Evolutionary conservation across 2,888 invertebrate genomes (phyloP), one percentile per base, ranked within the genome.

Genomic region (Auanema freiburgensis): DNA sequence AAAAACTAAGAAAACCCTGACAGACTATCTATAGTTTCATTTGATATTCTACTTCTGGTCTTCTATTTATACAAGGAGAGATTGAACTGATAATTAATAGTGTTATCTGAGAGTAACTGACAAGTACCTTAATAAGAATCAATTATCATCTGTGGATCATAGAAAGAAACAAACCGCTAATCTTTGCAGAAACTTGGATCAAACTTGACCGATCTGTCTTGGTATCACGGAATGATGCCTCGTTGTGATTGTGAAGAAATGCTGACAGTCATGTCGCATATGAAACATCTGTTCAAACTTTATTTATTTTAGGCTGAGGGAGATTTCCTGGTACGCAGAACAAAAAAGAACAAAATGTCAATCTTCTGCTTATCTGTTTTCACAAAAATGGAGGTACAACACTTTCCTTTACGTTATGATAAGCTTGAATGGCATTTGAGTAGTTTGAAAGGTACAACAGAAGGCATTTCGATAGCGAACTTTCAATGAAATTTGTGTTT

Each of bases 201-300:
- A 33, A 33, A 33, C 33, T 33, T 59, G 18, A 41, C 23, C 11
- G 42, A 24, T 6, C 40, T 41, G 42, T 6, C 41, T 33, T 59
- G 59, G 59, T 59, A 59, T 44, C 59, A 59, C 55, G 54, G 61
- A 16, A 33, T 55, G 18, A 55, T 61, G 23, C 55, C 61, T 2
- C 24, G 61, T 18, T 16, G n/a, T 2, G 61, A 61, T 18, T 16
- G 23, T 16, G 61, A 55, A 25, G 23, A 23, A 33, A 40, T 61
- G 44, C 50, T 61, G 18, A 55, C 25, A 14, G 52, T 52, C n/a
- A 52, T 18, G 4, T 52, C 12, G 2, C n/a, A 5, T 16, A 3
- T 46, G 6, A 46, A 16, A 46, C 46, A 21, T n/a, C 6, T 57
- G 23, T 14, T 18, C 25, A 4, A 21, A 18, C 4, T n/a, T n/a